These are phyloP conservation scores for Psittacula echo DNA, from an alignment of 2,797 vertebrate species.

Conservation along the genomic window DNA sequence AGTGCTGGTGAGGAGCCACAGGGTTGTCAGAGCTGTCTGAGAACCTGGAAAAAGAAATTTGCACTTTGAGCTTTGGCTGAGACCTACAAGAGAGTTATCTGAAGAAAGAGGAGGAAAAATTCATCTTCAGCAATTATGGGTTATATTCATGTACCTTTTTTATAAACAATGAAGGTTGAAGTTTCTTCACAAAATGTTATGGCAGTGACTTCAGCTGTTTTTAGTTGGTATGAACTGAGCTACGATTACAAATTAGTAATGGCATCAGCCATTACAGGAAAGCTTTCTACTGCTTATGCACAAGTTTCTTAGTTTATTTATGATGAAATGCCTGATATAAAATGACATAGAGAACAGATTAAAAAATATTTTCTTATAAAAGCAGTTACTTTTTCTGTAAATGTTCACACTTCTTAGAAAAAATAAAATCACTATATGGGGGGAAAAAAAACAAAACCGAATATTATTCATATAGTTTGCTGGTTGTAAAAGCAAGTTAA, in stretches of 20 bases:
- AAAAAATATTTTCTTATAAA: not conserved
- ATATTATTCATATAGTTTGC: not conserved
- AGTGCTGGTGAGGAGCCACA: not conserved
- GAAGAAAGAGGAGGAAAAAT: not conserved
- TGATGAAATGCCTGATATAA: not conserved
- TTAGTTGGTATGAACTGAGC: not conserved
- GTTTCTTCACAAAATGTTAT: not conserved
- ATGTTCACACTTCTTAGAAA: not conserved
- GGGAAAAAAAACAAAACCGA: rapidly evolving
- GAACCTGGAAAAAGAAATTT: not conserved
- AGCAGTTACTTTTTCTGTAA: not conserved
- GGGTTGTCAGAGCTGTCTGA: not conserved
- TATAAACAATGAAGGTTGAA: not conserved
- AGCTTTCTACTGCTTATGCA: not conserved
- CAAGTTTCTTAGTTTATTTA: not conserved
- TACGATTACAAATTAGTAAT: not conserved
- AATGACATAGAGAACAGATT: not conserved
- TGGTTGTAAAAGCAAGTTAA: not conserved
- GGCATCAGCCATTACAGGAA: not conserved
- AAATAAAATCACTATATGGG: not conserved
- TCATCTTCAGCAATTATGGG: not conserved
- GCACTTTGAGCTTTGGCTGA: not conserved
- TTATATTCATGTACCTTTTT: not conserved
- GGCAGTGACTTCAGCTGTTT: not conserved
- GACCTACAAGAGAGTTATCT: not conserved